Evolutionary conservation across 2,113 vertebrate species (phyloP), one percentile per base, ranked within the genome.

Genomic region (Circaetus gallicus): DNA sequence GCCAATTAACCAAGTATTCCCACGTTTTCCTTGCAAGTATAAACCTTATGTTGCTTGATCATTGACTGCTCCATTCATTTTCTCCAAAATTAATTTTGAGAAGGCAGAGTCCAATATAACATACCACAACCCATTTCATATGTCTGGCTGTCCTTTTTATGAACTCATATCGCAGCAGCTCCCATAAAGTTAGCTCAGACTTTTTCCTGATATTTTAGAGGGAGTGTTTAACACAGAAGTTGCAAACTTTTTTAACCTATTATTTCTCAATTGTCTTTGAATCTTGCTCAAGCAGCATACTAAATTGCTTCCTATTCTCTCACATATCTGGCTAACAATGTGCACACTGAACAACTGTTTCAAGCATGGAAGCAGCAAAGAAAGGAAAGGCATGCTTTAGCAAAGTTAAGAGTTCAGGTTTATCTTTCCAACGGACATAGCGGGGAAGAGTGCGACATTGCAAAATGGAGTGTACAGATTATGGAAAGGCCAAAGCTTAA

Each of bases 401-500:
- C 93, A 87, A 87, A 81, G 63, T 65, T 82, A 70, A 59, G 85
- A 85, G 76, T 72, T 93, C 91, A 95, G 72, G 86, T 89, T 97
- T 53, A 88, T 95, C 65, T 93, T 95, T 96, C 90, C 94, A 96
- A 90, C 43, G 38, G 73, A 86, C 90, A 95, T 32, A 97, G 93
- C 94, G 58, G 97, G 97, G 90, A 97, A 82, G 85, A 79, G 97
- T 90, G 96, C 98, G 90, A 97, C 98, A 97, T 94, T 89, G 96
- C 94, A 91, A 95, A 94, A 98, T 92, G 97, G 94, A 98, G 96
- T 91, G 96, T 95, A 94, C 56, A 94, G 92, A 94, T 96, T 74
- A 98, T 95, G 98, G 94, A 96, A 95, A 97, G 97, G 98, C 96
- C 96, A 97, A 97, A 98, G 98, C 98, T 98, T 95, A 98, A 97